Base-by-base conservation (phyloP, 2,113 vertebrate species). In the Recurvirostra avosetta region DNA sequence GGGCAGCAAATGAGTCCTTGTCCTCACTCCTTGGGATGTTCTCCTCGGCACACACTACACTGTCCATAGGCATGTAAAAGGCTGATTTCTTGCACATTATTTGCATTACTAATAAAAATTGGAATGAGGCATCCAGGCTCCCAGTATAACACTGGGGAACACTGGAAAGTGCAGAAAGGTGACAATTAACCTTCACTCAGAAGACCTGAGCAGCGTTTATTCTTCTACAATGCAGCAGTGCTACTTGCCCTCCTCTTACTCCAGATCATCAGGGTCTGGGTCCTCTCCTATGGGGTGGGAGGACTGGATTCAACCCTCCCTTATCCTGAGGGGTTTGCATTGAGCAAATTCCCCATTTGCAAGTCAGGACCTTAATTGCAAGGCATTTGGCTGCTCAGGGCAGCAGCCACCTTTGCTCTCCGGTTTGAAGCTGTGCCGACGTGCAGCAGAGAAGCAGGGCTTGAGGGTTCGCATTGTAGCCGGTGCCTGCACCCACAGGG, bases 381-480 rank as follows among this genome's bases (percentile, higher is more conserved):
- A 75, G 49, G 25, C 40, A n/a, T n/a, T 62, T 50, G 34, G 22
- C 40, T 62, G 26, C 45, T 81, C 18, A 52, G 14, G 66, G 32
- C n/a, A 88, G 78, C 26, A 73, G 20, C 43, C 26, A 21, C 29
- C 8, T 45, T 76, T 68, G 8, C 15, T 83, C 10, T 80, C 10
- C 3, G 1, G 2, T 40, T 36, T 70, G 90, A 74, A 95, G 45
- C 9, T 41, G 15, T 45, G 34, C 12, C 12, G 4, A 16, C 0
- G 11, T 26, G 32, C 29, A 77, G 22, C 21, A 47, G 66, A 55
- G 50, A 88, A 72, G 15, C 5, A 32, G 27, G 12, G 29, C n/a
- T 67, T 55, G 66, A 77, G 36, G 41, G 6, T 30, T 2, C 0
- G 0, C 3, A 3, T 4, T 16, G 11, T 19, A 59, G 8, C 29